Evolutionary conservation across 2,888 invertebrate species (phyloP).

Genomic region (Nowickia ferox): DNA sequence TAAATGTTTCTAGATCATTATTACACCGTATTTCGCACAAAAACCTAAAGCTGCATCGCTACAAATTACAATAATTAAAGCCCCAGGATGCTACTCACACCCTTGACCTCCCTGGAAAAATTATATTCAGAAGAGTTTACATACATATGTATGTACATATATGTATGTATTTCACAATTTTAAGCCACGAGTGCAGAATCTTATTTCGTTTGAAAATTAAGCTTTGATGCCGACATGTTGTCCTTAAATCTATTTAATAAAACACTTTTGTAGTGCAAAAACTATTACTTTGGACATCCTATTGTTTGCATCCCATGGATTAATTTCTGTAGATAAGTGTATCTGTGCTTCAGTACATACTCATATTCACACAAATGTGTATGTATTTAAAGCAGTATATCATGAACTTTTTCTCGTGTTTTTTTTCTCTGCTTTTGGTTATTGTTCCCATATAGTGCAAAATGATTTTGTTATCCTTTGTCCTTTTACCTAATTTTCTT

Average conservation of each 20-base stretch:
- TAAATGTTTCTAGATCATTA: too few relatives aligned
- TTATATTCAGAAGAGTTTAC: too few relatives aligned
- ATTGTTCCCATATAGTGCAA: slow-evolving; percentile 10
- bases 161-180: too few relatives aligned
- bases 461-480: slow-evolving; percentile 6
- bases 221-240: too few relatives aligned
- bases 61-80: too few relatives aligned
- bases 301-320: neutral
- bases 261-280: neutral
- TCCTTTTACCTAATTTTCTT: slow-evolving; percentile 3
- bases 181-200: too few relatives aligned
- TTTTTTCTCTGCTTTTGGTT: neutral
- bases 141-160: too few relatives aligned
- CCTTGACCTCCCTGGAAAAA: too few relatives aligned
- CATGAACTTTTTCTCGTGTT: neutral
- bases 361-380: neutral
- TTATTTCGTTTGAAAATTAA: too few relatives aligned
- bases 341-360: neutral
- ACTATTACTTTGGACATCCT: neutral
- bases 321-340: neutral
- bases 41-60: too few relatives aligned
- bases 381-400: neutral
- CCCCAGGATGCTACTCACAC: too few relatives aligned
- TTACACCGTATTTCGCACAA: too few relatives aligned
- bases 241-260: neutral